phyloP scores from a whole-genome alignment of 37 sponge, comb jelly and placozoan genomes.

The Theonella swinhoei region DNA sequence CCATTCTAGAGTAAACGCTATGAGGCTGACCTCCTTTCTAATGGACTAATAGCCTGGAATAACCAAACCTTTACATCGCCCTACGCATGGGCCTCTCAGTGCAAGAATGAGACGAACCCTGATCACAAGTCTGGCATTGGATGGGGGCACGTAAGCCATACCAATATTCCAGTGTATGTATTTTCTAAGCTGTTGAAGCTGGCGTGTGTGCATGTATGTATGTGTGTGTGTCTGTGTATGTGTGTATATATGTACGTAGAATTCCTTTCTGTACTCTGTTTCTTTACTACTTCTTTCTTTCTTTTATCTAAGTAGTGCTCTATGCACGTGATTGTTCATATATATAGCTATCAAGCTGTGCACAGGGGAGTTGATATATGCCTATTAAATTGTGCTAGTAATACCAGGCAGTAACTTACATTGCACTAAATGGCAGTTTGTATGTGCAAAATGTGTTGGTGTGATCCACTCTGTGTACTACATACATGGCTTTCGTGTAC shows the following conservation, averaged over 20 bases:
- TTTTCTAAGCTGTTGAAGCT: neutral
- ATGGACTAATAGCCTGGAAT: slow-evolving; percentile 78
- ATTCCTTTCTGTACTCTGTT: too few relatives aligned
- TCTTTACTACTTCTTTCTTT: too few relatives aligned
- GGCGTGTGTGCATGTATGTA: neutral
- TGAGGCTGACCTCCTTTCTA: slow-evolving; percentile 74
- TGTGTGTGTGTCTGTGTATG: slow-evolving; percentile 17
- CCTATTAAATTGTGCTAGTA: too few relatives aligned
- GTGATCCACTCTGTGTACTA: neutral
- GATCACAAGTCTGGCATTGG: slow-evolving; percentile 84
- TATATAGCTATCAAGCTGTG: neutral
- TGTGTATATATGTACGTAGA: slow-evolving; percentile 6
- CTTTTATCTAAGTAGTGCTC: too few relatives aligned
- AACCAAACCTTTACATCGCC: slow-evolving; percentile 70
- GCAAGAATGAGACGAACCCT: slow-evolving; percentile 84
- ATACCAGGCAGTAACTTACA: too few relatives aligned
- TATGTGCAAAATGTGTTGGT: neutral
- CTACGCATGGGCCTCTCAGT: slow-evolving; percentile 86
- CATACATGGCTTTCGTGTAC: neutral
- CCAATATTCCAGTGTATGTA: too few relatives aligned
- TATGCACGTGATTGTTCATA: too few relatives aligned
- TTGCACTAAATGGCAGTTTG: too few relatives aligned
- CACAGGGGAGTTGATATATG: too few relatives aligned
- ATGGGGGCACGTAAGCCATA: slow-evolving; percentile 78
- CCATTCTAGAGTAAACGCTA: slow-evolving; percentile 57